Percentiles rank a stretch among this genome's conserved stretches.
Evolutionary conservation across 1,140 invertebrate species (phyloP).

Genomic region (Hylyphantes graminicola): DNA sequence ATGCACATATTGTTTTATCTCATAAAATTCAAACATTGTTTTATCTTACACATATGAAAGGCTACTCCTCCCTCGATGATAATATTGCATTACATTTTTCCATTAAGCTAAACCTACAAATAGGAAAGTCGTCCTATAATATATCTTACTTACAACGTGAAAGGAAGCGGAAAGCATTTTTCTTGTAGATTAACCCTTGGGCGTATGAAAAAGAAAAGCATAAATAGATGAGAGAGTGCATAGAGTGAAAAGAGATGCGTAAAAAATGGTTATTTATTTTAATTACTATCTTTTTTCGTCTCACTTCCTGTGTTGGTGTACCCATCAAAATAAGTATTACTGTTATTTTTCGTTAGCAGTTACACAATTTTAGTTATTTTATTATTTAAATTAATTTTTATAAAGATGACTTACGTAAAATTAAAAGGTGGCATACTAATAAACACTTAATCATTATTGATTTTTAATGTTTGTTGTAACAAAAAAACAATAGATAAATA

Average conservation of each 20-base stretch:
- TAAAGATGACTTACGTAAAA: no score
- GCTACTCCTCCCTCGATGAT: no score
- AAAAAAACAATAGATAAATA: no score
- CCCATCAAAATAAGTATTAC: background rate
- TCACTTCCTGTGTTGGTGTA: background rate
- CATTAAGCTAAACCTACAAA: constrained; percentile 24
- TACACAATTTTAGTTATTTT: no score
- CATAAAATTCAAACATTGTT: no score
- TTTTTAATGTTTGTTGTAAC: no score
- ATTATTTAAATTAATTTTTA: no score
- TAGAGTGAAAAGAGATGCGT: background rate
- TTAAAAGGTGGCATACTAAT: no score
- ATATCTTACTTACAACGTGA: constrained; percentile 19
- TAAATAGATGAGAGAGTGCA: background rate
- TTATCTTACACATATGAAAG: no score
- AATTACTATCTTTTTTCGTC: constrained; percentile 3
- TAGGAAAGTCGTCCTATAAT: constrained; percentile 4
- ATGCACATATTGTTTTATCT: no score
- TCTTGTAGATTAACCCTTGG: constrained; percentile 27
- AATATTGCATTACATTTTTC: background rate
- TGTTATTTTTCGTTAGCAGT: no score
- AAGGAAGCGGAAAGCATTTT: constrained; percentile 11
- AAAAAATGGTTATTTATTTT: constrained; percentile 44
- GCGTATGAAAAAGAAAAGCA: background rate
- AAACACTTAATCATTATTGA: no score